Conservation (phyloP, 2,797 vertebrate species). For the Anabacerthia variegaticeps region DNA sequence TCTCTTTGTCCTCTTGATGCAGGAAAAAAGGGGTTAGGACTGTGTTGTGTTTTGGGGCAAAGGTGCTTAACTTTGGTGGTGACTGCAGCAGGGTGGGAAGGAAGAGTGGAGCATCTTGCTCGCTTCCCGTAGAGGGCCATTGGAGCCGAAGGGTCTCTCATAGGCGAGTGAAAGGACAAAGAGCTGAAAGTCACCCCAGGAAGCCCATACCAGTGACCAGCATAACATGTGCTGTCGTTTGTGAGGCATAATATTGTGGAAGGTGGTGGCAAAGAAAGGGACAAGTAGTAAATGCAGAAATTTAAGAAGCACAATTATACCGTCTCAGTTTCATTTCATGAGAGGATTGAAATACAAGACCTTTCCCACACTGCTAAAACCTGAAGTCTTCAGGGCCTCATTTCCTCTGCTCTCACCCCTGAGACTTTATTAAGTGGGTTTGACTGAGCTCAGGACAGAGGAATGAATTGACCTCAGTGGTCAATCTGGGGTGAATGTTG, state of each 20-base stretch:
- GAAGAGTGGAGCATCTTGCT: not conserved
- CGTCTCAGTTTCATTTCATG: not conserved
- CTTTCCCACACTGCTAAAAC: not conserved
- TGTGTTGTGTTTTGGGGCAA: not conserved
- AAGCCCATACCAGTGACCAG: not conserved
- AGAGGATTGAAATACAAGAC: not conserved
- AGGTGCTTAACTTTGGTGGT: not conserved
- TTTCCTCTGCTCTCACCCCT: not conserved
- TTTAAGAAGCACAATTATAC: not conserved
- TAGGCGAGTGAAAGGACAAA: not conserved
- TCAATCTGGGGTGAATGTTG: not conserved
- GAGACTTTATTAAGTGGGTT: not conserved
- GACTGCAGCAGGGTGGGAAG: not conserved
- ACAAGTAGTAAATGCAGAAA: not conserved
- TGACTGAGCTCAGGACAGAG: not conserved
- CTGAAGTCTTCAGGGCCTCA: not conserved
- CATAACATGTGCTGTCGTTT: fast-evolving
- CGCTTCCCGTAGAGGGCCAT: fast-evolving
- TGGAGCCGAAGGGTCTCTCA: not conserved
- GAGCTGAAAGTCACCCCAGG: not conserved
- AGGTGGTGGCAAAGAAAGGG: not conserved
- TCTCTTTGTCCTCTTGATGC: not conserved
- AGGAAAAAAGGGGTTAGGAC: not conserved
- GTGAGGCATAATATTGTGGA: not conserved
- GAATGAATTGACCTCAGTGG: not conserved